These are phyloP conservation scores for Chelonia mydas DNA, from an alignment of 2,797 vertebrate genomes.

Conservation along the genomic window DNA sequence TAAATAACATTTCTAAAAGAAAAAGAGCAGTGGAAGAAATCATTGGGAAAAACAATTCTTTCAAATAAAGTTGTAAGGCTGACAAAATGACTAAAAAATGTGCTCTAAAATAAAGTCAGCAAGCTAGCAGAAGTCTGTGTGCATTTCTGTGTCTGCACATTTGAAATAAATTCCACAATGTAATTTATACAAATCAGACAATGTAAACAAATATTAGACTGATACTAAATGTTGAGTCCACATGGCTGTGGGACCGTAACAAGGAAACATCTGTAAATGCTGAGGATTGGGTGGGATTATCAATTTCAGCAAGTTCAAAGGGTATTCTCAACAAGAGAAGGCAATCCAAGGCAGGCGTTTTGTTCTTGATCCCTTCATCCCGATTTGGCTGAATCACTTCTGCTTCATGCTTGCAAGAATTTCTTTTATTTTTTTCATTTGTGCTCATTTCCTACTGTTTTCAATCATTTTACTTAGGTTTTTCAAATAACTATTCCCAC, in stretches of 20 bases:
- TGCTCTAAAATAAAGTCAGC: background rate
- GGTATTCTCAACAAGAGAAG: background rate
- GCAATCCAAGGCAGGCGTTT: background rate
- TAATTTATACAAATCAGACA: background rate
- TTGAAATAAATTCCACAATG: background rate
- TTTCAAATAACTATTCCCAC: conserved; percentile 17
- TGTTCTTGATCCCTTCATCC: background rate
- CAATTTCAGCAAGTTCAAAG: background rate
- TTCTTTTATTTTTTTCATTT: background rate
- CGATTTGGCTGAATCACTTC: background rate
- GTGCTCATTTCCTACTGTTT: background rate
- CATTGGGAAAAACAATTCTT: background rate
- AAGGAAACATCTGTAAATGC: background rate
- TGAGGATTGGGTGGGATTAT: background rate
- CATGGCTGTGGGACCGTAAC: background rate
- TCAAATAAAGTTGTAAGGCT: background rate
- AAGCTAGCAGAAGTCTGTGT: conserved; percentile 8
- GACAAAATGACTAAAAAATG: background rate
- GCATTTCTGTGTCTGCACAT: background rate
- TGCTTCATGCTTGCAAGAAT: background rate
- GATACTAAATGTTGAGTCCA: background rate
- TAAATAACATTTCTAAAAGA: background rate
- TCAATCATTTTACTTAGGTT: background rate
- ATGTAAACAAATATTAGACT: background rate
- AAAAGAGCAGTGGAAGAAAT: background rate